Evolutionary conservation across 1,140 invertebrate species (phyloP).

Genomic region (Olivierus martensii): DNA sequence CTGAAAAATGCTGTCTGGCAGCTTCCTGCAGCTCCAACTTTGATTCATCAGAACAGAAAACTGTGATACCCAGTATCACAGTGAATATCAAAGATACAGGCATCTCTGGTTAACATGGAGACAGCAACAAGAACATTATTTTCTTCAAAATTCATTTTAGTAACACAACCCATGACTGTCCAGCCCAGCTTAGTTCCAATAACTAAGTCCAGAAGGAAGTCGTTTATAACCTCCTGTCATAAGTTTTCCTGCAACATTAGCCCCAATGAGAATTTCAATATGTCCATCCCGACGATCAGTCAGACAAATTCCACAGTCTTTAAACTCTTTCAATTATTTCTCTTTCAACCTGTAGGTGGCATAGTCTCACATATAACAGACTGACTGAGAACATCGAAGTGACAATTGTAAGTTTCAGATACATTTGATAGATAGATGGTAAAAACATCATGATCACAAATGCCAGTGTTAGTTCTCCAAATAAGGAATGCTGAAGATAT

Average conservation of each 20-base stretch:
- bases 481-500: too few species aligned
- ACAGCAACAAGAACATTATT: slow-evolving; percentile 1
- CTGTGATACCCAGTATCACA: slow-evolving; percentile 29
- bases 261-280: neutral
- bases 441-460: too few species aligned
- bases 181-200: slow-evolving; percentile 3
- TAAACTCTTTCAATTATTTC: neutral
- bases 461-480: too few species aligned
- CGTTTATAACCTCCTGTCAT: neutral
- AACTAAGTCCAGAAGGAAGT: neutral
- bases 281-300: neutral
- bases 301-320: neutral
- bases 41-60: slow-evolving; percentile 23
- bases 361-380: too few species aligned
- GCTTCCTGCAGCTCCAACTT: slow-evolving; percentile 16
- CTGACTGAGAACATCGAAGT: too few species aligned
- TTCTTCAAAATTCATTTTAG: neutral
- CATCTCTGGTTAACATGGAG: slow-evolving; percentile 16
- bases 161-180: neutral
- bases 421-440: too few species aligned
- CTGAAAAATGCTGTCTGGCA: slow-evolving; percentile 22
- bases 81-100: slow-evolving; percentile 21
- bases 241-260: slow-evolving; percentile 1
- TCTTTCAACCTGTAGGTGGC: too few species aligned
- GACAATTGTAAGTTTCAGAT: too few species aligned